Base-by-base conservation (phyloP, 2,888 invertebrate genomes). In the Leptopilina drosophilae region DNA sequence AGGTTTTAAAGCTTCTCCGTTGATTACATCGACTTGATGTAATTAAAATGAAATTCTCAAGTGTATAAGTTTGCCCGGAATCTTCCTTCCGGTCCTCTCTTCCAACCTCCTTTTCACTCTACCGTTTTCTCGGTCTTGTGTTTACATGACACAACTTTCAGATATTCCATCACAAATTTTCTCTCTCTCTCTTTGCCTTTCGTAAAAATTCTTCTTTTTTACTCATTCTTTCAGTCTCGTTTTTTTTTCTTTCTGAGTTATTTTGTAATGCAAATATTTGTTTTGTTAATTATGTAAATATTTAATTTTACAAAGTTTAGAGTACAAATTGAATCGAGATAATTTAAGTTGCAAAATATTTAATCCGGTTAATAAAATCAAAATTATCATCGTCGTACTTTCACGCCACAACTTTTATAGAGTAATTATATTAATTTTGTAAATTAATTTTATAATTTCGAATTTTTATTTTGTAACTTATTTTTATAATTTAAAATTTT, bases 1-100 rank as follows among this genome's bases (percentile, higher is more conserved):
- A 9, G 53, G 49, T 49, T 77, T 77, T 67, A 62, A 69, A 64
- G 53, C 73, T 73, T 33, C 49, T 64, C n/a, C 69, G 59, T 46
- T 49, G 67, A 46, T 78, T 56, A 79, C 78, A 75, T 80, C 75
- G 67, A 62, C 49, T 76, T 20, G 77, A 80, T 81, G 82, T 84
- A 86, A 87, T 86, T 87, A 86, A 86, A 87, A 85, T 83, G 83
- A 84, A 86, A 87, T 86, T 86, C 83, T 82, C 81, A 79, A 84
- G 81, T 82, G 79, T 82, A 83, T 82, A 82, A 85, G 81, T 80
- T 83, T 77, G 82, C 82, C 78, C 12, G 49, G 81, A 79, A 69
- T 77, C 79, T 64, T 42, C 76, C 53, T 62, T 53, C 26, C 33
- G 33, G 33, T 26, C 26, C 42, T 80, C 42, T 64, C 77, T 66